Evolutionary conservation across 2,888 invertebrate species (phyloP), one percentile per base, ranked within the genome.

Genomic region (Melanophora roralis): DNA sequence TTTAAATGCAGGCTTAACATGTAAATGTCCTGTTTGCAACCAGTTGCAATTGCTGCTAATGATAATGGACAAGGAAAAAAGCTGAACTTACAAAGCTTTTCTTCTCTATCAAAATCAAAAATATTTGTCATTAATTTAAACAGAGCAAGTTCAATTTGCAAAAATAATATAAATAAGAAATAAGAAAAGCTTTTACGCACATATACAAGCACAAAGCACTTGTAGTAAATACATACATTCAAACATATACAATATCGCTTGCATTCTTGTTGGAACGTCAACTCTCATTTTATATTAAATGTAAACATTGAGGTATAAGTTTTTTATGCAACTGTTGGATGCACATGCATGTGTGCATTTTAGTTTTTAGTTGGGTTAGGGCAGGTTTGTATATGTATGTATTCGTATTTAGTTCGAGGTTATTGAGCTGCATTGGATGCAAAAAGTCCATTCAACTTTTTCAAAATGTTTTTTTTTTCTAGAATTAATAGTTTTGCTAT

Each of bases 341-440:
- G 11, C 2, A 8, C 8, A 2, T 36, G 36, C 36, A 36, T 36
- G 27, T 3, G 27, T 27, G 4, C 27, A 27, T 6, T 6, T 5
- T 36, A 8, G 36, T 45, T 4, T 19, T 19, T 19, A 19, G 9
- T n/a, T 55, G 8, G 12, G 65, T 75, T 16, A 45, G 55, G 19
- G 47, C 38, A 21, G 36, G 34, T 36, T 16, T 38, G 12, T 47
- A 27, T 19, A 57, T 62, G 57, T 12, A 16, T 27, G 55, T 40
- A 6, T 27, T n/a, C 19, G 21, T 55, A 67, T 74, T 74, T 89
- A 86, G 89, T 88, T 89, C 89, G 89, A 89, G 89, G 89, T 86
- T 88, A 86, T 87, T 87, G 87, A 86, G 86, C 87, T 86, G 87
- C 89, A 89, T 80, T 80, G 80, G 80, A 88, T 89, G 89, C 89